A percentile compares a stretch with the other conserved stretches of the same genome.
Evolutionary conservation across 2,888 invertebrate species (phyloP).

Genomic region (Drosophila algonquin): DNA sequence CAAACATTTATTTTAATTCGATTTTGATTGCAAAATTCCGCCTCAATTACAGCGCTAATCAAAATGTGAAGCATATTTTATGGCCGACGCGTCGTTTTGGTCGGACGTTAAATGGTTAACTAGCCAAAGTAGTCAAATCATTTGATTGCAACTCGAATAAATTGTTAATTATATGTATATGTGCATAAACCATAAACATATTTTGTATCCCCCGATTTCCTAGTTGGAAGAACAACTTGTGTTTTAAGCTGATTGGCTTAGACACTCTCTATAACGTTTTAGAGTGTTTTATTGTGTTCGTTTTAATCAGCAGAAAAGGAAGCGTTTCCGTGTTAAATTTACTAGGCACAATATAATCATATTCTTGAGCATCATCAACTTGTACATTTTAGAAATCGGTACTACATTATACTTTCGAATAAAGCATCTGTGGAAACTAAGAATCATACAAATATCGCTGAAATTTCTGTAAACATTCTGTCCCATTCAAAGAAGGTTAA

Average conservation of each 20-base stretch:
- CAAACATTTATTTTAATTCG: slow-evolving; percentile 47
- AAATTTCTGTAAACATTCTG: too few species aligned
- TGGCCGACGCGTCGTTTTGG: slow-evolving; percentile 16
- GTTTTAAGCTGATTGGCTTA: slow-evolving; percentile 2
- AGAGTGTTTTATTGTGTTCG: background rate
- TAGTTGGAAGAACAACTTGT: background rate
- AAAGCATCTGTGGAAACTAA: too few species aligned
- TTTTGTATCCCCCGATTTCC: slow-evolving; percentile 8
- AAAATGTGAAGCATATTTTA: slow-evolving; percentile 46
- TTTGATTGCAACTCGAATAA: slow-evolving; percentile 24
- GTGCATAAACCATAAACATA: background rate
- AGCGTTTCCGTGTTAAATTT: background rate
- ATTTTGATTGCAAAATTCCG: slow-evolving; percentile 51
- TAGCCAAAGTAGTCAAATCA: slow-evolving; percentile 43
- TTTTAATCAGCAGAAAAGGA: background rate
- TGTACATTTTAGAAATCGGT: too few species aligned
- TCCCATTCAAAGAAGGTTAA: too few species aligned
- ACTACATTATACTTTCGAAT: too few species aligned
- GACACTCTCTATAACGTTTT: background rate
- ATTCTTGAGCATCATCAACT: background rate
- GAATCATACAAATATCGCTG: too few species aligned
- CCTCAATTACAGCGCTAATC: slow-evolving; percentile 39
- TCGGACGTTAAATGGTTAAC: slow-evolving; percentile 37
- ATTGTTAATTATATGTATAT: slow-evolving; percentile 36
- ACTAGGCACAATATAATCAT: background rate